These are phyloP conservation scores for Zootoca vivipara DNA, from an alignment of 2,113 vertebrate species.

Conservation along the genomic window DNA sequence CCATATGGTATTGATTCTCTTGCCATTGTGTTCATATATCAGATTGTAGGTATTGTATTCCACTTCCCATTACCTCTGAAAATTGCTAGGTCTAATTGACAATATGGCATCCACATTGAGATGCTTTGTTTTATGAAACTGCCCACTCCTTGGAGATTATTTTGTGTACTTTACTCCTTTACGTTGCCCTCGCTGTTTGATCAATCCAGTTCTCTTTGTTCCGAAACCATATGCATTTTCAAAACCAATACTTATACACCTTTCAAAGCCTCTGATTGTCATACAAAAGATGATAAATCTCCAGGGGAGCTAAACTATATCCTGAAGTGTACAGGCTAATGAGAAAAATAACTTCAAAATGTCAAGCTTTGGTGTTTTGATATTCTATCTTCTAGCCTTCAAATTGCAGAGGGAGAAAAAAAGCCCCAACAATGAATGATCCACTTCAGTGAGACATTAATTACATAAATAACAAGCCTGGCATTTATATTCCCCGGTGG, in stretches of 20 bases:
- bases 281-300: constrained; percentile 62
- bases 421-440: constrained; percentile 9
- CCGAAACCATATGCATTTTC: constrained; percentile 66
- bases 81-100: constrained; percentile 67
- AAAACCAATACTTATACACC: constrained; percentile 63
- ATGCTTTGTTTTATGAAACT: constrained; percentile 63
- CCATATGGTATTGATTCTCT: constrained; percentile 71
- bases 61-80: constrained; percentile 70
- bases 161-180: constrained; percentile 68
- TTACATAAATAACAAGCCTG: constrained; percentile 47
- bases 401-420: constrained; percentile 32
- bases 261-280: constrained; percentile 60
- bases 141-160: constrained; percentile 62
- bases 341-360: constrained; percentile 65
- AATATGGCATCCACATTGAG: constrained; percentile 69
- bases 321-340: constrained; percentile 59
- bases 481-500: constrained; percentile 50
- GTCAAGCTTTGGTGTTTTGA: constrained; percentile 58
- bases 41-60: constrained; percentile 71
- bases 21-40: constrained; percentile 70
- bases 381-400: constrained; percentile 57
- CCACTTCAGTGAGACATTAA: constrained; percentile 43
- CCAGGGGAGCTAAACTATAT: constrained; percentile 56
- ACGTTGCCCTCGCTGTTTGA: constrained; percentile 61
- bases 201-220: constrained; percentile 67